Conservation (phyloP, 2,797 vertebrate genomes). For the Nothura maculosa region DNA sequence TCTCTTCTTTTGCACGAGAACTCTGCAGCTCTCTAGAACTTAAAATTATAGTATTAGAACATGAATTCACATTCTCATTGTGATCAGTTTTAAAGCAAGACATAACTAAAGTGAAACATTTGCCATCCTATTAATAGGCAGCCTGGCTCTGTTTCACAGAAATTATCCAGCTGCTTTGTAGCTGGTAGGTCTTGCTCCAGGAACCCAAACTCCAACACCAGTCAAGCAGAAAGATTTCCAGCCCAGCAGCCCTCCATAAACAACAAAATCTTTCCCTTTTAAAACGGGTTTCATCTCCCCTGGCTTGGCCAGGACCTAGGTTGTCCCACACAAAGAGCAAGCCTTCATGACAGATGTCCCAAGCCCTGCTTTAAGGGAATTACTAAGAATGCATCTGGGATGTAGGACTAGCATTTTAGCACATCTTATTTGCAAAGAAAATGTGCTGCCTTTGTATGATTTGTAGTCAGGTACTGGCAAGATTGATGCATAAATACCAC, state of each 20-base stretch:
- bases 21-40: not conserved
- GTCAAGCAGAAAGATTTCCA: not conserved
- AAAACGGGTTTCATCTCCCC: not conserved
- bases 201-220: not conserved
- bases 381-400: rapidly evolving
- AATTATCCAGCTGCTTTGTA: conserved; percentile 6
- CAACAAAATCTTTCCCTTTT: not conserved
- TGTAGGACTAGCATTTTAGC: not conserved
- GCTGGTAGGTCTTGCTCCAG: not conserved
- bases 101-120: not conserved
- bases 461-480: rapidly evolving
- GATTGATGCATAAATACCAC: not conserved
- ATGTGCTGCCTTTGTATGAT: not conserved
- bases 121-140: not conserved
- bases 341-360: not conserved
- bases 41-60: not conserved
- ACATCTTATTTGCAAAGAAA: not conserved
- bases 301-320: rapidly evolving
- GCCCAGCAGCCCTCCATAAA: not conserved
- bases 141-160: not conserved
- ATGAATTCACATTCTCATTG: not conserved
- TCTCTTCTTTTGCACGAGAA: not conserved
- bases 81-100: not conserved
- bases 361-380: not conserved
- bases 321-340: not conserved